These are phyloP conservation scores for Lasioglossum morio DNA, from an alignment of 2,888 invertebrate genomes.

Conservation along the genomic window DNA sequence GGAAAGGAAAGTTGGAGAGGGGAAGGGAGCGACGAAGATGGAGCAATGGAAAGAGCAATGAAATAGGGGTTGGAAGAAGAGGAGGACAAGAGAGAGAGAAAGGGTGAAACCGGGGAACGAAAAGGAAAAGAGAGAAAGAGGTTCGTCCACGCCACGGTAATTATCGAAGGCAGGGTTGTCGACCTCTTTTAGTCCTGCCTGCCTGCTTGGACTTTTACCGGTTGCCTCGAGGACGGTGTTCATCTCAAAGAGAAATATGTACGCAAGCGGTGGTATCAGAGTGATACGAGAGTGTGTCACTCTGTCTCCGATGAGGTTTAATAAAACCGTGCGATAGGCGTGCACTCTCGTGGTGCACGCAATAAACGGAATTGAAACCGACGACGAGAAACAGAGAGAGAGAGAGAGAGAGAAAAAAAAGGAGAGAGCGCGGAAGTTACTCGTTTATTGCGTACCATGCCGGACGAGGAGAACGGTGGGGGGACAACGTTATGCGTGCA, in stretches of 20 bases:
- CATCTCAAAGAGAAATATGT: slow-evolving; percentile 50
- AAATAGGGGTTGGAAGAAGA: slow-evolving; percentile 3
- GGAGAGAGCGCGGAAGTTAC: slow-evolving; percentile 8
- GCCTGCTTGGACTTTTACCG: slow-evolving; percentile 66
- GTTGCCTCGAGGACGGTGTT: slow-evolving; percentile 60
- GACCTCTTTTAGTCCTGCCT: slow-evolving; percentile 71
- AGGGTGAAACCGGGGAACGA: slow-evolving; percentile 2
- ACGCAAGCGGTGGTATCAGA: slow-evolving; percentile 38
- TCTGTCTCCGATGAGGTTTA: slow-evolving; percentile 36
- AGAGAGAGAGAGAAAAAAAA: too few species aligned
- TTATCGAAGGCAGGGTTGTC: slow-evolving; percentile 73
- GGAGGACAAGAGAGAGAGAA: slow-evolving; percentile 5
- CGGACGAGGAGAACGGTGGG: too few species aligned
- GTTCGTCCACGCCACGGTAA: slow-evolving; percentile 69
- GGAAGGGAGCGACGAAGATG: not conserved
- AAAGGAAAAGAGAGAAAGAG: slow-evolving; percentile 27
- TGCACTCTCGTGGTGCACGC: not conserved
- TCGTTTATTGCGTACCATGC: slow-evolving; percentile 18
- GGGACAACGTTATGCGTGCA: slow-evolving; percentile 11
- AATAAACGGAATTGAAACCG: slow-evolving; percentile 51
- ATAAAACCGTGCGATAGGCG: slow-evolving; percentile 44
- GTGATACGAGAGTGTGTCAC: slow-evolving; percentile 25
- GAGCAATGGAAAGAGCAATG: slow-evolving; percentile 15
- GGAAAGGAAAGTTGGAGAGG: not conserved
- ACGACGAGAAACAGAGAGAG: too few species aligned